These are phyloP conservation scores for Acromyrmex echinatior DNA, from an alignment of 1,140 invertebrate species.

Conservation along the genomic window DNA sequence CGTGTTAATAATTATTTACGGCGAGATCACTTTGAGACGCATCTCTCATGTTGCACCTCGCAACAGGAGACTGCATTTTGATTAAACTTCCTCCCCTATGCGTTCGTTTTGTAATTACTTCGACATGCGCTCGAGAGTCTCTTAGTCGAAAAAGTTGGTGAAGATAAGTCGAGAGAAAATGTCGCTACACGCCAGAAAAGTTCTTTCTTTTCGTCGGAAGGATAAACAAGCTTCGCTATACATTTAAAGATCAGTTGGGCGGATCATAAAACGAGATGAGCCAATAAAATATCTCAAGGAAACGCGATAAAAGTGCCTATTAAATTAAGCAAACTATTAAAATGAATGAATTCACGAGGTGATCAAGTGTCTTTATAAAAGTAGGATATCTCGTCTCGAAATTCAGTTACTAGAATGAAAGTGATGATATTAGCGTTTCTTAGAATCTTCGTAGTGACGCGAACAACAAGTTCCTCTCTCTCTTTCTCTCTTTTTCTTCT, in stretches of 20 bases:
- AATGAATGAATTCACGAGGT: slow-evolving; percentile 21
- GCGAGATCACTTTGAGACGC: slow-evolving; percentile 1
- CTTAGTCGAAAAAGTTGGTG: background rate
- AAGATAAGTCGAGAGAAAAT: slow-evolving; percentile 12
- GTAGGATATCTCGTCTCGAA: background rate
- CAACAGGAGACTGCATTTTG: slow-evolving; percentile 1
- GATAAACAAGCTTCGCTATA: background rate
- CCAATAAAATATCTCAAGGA: background rate
- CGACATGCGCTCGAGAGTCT: background rate
- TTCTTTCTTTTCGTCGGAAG: background rate
- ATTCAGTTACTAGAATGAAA: slow-evolving; percentile 14
- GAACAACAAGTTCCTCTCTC: background rate
- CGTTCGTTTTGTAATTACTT: slow-evolving; percentile 32
- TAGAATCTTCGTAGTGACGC: background rate
- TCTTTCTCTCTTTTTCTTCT: background rate
- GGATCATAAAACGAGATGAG: slow-evolving; percentile 6
- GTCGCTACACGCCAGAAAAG: background rate
- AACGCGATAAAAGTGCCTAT: background rate
- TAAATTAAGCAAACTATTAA: background rate
- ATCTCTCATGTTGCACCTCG: background rate
- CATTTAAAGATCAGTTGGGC: background rate
- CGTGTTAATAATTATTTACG: slow-evolving; percentile 46
- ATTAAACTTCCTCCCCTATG: slow-evolving; percentile 13
- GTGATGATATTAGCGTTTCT: background rate
- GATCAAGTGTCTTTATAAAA: slow-evolving; percentile 25